A percentile compares a stretch with the other conserved stretches of the same genome.
These are phyloP conservation scores for Noctua pronuba DNA, from an alignment of 2,888 invertebrate species.

Conservation along the genomic window DNA sequence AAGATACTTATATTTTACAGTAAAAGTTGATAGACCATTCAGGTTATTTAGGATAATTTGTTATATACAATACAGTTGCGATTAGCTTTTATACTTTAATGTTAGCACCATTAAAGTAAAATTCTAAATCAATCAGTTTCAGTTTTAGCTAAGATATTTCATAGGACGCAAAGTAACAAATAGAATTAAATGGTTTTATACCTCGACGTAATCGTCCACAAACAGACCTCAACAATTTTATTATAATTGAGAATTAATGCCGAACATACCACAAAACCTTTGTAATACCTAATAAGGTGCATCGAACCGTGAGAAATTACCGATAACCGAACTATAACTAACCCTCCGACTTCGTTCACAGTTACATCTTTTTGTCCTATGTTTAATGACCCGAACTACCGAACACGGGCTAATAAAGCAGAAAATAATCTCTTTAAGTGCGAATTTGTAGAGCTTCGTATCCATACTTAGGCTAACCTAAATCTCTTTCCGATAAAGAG, in stretches of 20 bases:
- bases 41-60: neutral
- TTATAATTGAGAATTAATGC: slow-evolving; percentile 49
- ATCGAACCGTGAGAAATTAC: slow-evolving; percentile 56
- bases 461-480: slow-evolving; percentile 65
- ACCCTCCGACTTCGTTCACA: slow-evolving; percentile 36
- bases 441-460: slow-evolving; percentile 73
- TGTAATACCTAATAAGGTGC: slow-evolving; percentile 30
- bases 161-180: neutral
- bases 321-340: slow-evolving; percentile 50
- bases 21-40: neutral
- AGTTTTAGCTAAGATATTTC: neutral
- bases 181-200: neutral
- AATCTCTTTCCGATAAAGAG: slow-evolving; percentile 75
- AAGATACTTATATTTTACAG: neutral
- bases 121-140: neutral
- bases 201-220: neutral
- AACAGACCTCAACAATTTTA: slow-evolving; percentile 1
- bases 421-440: slow-evolving; percentile 74
- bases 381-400: slow-evolving; percentile 63
- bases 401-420: slow-evolving; percentile 64
- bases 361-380: slow-evolving; percentile 62
- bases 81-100: neutral
- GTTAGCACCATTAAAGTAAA: neutral
- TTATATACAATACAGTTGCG: neutral
- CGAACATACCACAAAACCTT: slow-evolving; percentile 13